Evolutionary conservation across 1,140 invertebrate genomes (phyloP).

Genomic region (Lordiphosa clarofinis): DNA sequence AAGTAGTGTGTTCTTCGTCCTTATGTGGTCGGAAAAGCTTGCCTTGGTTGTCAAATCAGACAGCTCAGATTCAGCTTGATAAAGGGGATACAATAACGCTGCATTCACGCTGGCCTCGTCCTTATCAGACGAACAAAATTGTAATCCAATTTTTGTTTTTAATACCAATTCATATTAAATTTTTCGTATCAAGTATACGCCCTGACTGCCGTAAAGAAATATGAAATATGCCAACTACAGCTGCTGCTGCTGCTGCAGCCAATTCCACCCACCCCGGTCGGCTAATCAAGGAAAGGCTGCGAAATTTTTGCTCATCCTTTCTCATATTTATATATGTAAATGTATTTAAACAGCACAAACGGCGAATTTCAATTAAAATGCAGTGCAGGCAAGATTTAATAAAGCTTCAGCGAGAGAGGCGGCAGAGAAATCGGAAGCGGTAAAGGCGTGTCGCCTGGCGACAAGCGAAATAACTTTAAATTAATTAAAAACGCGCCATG

Average conservation of each 20-base stretch:
- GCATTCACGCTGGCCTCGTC: too few species aligned
- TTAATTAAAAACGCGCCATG: constrained; percentile 74
- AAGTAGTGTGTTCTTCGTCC: too few species aligned
- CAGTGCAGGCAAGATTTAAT: constrained; percentile 62
- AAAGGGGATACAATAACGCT: too few species aligned
- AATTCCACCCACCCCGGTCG: not conserved
- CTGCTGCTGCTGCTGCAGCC: constrained; percentile 3
- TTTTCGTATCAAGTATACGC: constrained; percentile 7
- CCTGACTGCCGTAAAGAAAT: constrained; percentile 11
- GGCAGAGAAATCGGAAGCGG: not conserved
- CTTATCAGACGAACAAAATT: too few species aligned
- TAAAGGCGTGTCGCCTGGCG: constrained; percentile 7
- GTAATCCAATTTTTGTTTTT: too few species aligned
- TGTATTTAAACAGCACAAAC: constrained; percentile 39
- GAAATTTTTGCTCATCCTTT: not conserved
- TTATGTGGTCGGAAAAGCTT: too few species aligned
- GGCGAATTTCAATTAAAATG: constrained; percentile 65
- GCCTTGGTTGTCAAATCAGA: too few species aligned
- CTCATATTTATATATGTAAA: constrained; percentile 57
- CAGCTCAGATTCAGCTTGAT: too few species aligned
- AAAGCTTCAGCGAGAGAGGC: constrained; percentile 23
- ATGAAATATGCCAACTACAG: constrained; percentile 46
- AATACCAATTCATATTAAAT: constrained; percentile 7
- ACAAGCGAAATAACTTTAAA: constrained; percentile 76
- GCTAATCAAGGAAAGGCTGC: not conserved